These are phyloP conservation scores for Bovichtus diacanthus DNA, from an alignment of 2,797 vertebrate genomes.

Conservation along the genomic window DNA sequence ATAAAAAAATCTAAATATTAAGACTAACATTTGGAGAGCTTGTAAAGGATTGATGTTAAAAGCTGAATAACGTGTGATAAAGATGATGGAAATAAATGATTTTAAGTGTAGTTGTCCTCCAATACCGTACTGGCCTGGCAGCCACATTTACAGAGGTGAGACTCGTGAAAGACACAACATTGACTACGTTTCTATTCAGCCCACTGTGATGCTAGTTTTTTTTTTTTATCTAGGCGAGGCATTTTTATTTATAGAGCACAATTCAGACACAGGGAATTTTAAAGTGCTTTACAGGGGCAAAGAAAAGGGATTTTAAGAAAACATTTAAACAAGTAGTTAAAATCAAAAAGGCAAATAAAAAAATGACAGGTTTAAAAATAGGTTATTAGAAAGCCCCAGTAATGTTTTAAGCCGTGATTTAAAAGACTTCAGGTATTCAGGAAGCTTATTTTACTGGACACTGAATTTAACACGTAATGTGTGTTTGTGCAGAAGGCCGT, in stretches of 20 bases:
- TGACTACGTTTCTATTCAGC: conserved; percentile 20
- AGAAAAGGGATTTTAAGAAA: no score
- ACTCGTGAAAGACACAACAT: conserved; percentile 1
- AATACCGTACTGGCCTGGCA: not conserved
- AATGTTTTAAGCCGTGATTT: no score
- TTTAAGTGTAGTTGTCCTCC: not conserved
- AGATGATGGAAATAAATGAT: not conserved
- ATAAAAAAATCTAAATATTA: not conserved
- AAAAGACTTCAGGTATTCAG: no score
- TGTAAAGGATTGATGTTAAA: not conserved
- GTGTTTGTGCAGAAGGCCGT: not conserved
- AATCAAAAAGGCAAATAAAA: no score
- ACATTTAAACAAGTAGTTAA: no score
- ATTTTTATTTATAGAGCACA: no score
- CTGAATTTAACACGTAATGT: not conserved
- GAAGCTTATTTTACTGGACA: not conserved
- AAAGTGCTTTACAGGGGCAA: no score
- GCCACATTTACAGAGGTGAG: not conserved
- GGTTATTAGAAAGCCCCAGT: no score
- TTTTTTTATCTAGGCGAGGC: no score
- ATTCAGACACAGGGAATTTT: no score
- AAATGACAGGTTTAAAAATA: no score
- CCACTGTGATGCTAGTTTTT: conserved; percentile 10
- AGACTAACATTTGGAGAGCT: not conserved
- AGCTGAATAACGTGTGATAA: not conserved